phyloP scores from a whole-genome alignment of 2,888 invertebrate genomes.

The Gibbula magus region DNA sequence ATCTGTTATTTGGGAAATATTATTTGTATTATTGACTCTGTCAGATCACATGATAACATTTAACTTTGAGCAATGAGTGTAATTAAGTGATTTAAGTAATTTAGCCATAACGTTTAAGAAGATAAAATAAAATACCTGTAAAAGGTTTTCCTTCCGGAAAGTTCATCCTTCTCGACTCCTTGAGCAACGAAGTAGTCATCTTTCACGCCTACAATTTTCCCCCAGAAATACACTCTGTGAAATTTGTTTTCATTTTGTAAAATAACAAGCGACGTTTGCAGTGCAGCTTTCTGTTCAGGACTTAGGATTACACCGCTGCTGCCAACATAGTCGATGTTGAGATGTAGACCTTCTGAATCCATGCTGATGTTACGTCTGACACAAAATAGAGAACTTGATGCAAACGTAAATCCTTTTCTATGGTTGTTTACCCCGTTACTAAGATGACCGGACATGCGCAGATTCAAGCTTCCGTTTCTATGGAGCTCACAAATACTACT shows the following conservation, averaged over 20 bases:
- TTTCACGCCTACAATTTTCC: slow-evolving; percentile 85
- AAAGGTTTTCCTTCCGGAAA: slow-evolving; percentile 84
- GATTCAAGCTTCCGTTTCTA: slow-evolving; percentile 11
- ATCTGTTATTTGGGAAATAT: no score
- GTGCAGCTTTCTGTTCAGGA: slow-evolving; percentile 81
- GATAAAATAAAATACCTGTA: slow-evolving; percentile 81
- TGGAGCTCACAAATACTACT: not conserved
- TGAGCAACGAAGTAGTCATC: slow-evolving; percentile 89
- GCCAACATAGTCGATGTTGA: slow-evolving; percentile 78
- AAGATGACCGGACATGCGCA: slow-evolving; percentile 18
- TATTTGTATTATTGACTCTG: no score
- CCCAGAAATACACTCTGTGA: slow-evolving; percentile 88
- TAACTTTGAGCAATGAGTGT: no score
- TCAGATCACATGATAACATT: no score
- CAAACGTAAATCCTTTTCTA: not conserved
- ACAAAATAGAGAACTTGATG: not conserved
- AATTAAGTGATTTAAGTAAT: no score
- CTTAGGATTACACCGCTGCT: slow-evolving; percentile 83
- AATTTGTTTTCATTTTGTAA: slow-evolving; percentile 91
- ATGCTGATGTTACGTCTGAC: slow-evolving; percentile 68
- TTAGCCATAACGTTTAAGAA: no score
- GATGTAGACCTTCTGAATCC: slow-evolving; percentile 78
- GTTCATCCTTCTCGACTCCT: slow-evolving; percentile 85
- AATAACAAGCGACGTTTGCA: slow-evolving; percentile 86
- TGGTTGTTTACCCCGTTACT: slow-evolving; percentile 24